Evolutionary conservation across 2,797 vertebrate genomes (phyloP).

Genomic region (Peromyscus attwateri): DNA sequence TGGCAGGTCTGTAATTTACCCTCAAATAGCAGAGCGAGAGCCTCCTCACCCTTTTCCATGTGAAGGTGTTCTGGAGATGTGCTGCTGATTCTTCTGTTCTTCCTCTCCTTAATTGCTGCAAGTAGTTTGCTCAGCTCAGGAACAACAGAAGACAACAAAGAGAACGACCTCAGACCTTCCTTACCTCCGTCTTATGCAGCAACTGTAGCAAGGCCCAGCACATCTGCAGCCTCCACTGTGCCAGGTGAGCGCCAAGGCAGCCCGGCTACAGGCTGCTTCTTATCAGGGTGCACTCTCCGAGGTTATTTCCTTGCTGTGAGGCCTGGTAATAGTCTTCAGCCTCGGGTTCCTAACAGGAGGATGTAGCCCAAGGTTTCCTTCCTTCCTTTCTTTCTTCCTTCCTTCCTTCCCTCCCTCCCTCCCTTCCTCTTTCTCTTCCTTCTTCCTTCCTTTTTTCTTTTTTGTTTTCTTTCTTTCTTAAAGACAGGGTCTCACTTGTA

Average conservation of each 20-base stretch:
- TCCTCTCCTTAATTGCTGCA: neutral
- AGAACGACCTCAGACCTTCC: conserved; percentile 88
- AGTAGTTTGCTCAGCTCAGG: conserved; percentile 88
- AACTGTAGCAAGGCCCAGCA: conserved; percentile 93
- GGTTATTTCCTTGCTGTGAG: neutral
- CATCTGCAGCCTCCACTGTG: conserved; percentile 90
- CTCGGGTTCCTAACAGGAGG: neutral
- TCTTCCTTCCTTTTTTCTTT: too few relatives aligned
- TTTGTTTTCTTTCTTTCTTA: neutral
- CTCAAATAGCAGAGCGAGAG: fast-evolving
- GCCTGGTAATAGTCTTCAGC: neutral
- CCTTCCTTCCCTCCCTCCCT: too few relatives aligned
- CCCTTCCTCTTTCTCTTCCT: fast-evolving
- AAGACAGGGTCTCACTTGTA: neutral
- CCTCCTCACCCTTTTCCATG: neutral
- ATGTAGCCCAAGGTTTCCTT: fast-evolving
- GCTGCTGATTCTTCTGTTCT: neutral
- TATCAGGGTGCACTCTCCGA: fast-evolving
- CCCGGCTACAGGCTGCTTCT: fast-evolving
- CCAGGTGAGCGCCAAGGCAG: conserved; percentile 88
- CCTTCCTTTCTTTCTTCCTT: neutral
- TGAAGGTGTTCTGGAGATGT: neutral
- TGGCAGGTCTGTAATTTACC: neutral
- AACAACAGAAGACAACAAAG: conserved; percentile 90
- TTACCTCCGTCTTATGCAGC: conserved; percentile 94